Evolutionary conservation across 2,113 vertebrate species (phyloP), one percentile per base, ranked within the genome.

Genomic region (Polypterus bichir): DNA sequence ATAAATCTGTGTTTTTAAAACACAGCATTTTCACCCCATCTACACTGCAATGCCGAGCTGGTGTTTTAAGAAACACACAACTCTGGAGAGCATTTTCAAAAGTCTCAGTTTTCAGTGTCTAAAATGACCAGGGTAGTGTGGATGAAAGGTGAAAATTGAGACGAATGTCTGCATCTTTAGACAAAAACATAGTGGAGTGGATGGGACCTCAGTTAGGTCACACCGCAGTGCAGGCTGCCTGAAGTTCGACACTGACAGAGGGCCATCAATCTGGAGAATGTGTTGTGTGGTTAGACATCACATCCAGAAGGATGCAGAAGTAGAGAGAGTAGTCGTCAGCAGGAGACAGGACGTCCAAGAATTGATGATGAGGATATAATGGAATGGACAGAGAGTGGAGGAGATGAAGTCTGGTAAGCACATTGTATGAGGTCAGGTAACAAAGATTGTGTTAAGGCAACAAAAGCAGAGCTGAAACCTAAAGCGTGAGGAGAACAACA

Each of bases 241-340:
- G 73, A 74, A 77, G 69, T 65, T 73, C 71, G 68, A 77, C 81
- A 85, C 77, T 85, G 82, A 85, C 80, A 72, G 27, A 27, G 27
- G 27, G 27, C 27, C 27, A 27, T 27, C 27, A 27, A 27, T 27
- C 27, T 70, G 66, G 55, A n/a, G 66, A 77, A 79, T 77, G 74
- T 69, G 74, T 77, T 71, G 70, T 73, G 74, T 67, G 54, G 65
- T 44, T 72, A 76, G 78, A 79, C 78, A 71, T 67, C 61, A 7
- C 62, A 1, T 78, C 76, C 70, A 68, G 74, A 79, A 74, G 72
- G 74, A 74, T 62, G 66, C 52, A 63, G 65, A 60, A 71, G 64
- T 63, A 68, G 68, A 69, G 64, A 69, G 47, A 44, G 66, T 59
- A 69, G 64, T 4, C 11, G 52, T 54, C 51, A 49, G 47, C 59